Percentiles rank a stretch among this genome's conserved stretches.
Conservation (phyloP, 1,140 invertebrate genomes). For the Metopolophium dirhodum region DNA sequence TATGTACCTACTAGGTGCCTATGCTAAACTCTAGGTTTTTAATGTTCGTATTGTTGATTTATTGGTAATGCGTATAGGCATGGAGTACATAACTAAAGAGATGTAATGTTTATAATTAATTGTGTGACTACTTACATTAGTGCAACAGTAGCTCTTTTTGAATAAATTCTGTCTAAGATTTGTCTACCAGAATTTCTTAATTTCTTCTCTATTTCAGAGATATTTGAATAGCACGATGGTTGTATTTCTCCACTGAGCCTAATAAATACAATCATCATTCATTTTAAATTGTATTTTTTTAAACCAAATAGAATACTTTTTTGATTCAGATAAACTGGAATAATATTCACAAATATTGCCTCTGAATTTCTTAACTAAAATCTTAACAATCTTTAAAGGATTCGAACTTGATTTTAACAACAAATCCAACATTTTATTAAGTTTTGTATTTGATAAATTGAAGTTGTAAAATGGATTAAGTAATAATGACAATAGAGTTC, state of each 20-base stretch:
- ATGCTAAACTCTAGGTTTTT: not conserved
- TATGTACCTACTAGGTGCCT: no score
- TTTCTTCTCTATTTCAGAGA: not conserved
- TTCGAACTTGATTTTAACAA: constrained; percentile 14
- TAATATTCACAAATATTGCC: constrained; percentile 42
- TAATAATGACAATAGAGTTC: constrained; percentile 15
- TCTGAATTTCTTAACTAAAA: not conserved
- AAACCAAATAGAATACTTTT: not conserved
- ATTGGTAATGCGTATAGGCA: not conserved
- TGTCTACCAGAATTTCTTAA: constrained; percentile 8
- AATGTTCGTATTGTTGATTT: not conserved
- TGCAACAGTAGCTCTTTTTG: not conserved
- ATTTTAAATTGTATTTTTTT: not conserved
- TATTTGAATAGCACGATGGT: not conserved
- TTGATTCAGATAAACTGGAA: not conserved
- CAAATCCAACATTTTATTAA: not conserved
- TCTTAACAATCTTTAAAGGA: not conserved
- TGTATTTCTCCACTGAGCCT: not conserved
- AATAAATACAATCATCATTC: not conserved
- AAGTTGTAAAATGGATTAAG: constrained; percentile 28
- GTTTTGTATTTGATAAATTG: constrained; percentile 18
- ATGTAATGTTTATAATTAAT: not conserved
- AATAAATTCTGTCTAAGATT: constrained; percentile 12
- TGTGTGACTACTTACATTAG: not conserved
- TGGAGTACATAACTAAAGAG: not conserved